Evolutionary conservation across 2,113 vertebrate genomes (phyloP).

Genomic region (Albula goreensis): DNA sequence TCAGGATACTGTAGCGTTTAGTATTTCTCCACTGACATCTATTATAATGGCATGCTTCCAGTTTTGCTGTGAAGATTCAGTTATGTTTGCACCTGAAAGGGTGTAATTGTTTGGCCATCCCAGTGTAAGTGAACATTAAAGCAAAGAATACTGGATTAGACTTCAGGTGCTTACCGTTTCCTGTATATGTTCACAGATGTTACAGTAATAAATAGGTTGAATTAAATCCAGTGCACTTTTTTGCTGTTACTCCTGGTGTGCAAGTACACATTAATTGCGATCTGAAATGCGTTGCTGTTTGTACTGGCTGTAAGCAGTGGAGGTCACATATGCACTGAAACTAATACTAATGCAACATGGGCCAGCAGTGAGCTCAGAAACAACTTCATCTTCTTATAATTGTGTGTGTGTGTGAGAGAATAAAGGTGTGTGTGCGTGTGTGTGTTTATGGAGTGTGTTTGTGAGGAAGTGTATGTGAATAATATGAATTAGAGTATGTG

Average conservation of each 20-base stretch:
- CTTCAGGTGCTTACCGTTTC: slow-evolving; percentile 6
- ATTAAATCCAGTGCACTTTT: slow-evolving; percentile 1
- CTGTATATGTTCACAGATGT: slow-evolving; percentile 3
- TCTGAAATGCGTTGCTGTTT: not conserved
- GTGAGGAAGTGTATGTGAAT: not conserved
- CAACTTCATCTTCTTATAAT: not conserved
- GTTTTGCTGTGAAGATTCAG: slow-evolving; percentile 1
- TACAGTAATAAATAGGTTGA: not conserved
- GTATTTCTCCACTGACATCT: slow-evolving; percentile 22
- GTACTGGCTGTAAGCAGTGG: not conserved
- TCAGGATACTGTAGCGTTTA: slow-evolving; percentile 21
- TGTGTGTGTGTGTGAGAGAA: not conserved
- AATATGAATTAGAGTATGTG: not conserved
- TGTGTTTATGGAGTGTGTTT: not conserved
- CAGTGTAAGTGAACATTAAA: not conserved
- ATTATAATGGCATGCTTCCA: slow-evolving; percentile 15
- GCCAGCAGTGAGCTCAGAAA: not conserved
- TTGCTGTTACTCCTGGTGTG: not conserved
- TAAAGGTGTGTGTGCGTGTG: not conserved
- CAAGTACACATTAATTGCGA: not conserved
- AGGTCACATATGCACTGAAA: not conserved
- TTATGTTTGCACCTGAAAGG: slow-evolving; percentile 1
- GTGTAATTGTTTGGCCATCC: slow-evolving; percentile 2
- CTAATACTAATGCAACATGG: not conserved
- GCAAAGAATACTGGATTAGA: slow-evolving; percentile 20